Base-by-base conservation (phyloP, 1,140 invertebrate species). In the Anthonomus grandis region DNA sequence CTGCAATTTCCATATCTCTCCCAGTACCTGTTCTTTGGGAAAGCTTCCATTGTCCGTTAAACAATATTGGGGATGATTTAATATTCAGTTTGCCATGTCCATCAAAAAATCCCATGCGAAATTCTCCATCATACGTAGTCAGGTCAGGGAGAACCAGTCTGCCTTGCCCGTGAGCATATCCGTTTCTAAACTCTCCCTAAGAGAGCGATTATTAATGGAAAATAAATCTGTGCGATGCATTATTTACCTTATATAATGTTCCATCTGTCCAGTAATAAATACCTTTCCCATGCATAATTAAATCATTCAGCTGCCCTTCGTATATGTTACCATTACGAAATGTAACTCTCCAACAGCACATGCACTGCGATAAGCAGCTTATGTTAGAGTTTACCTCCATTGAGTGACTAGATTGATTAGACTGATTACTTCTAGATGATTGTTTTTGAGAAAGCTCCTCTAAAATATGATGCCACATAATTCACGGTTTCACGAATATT, bases 51-150 rank as follows among this genome's bases (percentile, higher is more conserved):
- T 72, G 60, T 3, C 81, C 81, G 9, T 66, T 65, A 39, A 81
- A 82, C 5, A 75, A 71, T 3, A 71, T 67, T 60, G 74, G 70
- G n/a, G 64, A 70, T 19, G 74, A 68, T 18, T 73, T 74, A 44
- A 80, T 66, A 17, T 80, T 76, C n/a, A 78, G 74, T 2, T 74
- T 62, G 1, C 81, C 81, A 48, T 67, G 64, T 2, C 82, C 81
- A 53, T 83, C 78, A 10, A 81, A 76, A 51, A 76, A 63, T 49
- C 80, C 79, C 9, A 75, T 71, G 6, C 56, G 48, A 64, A 83
- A 79, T 17, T 80, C 73, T 0, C 82, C 82, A 61, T 79, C 73
- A 57, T 82, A 83, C 71, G 74, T 77, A 10, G 74, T 77, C 31
- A 76, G 65, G 62, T 80, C 75, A 25, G 77, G 75, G 72, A 79